Evolutionary conservation across 2,113 vertebrate species (phyloP), one percentile per base, ranked within the genome.

Genomic region (Notothenia rossii): DNA sequence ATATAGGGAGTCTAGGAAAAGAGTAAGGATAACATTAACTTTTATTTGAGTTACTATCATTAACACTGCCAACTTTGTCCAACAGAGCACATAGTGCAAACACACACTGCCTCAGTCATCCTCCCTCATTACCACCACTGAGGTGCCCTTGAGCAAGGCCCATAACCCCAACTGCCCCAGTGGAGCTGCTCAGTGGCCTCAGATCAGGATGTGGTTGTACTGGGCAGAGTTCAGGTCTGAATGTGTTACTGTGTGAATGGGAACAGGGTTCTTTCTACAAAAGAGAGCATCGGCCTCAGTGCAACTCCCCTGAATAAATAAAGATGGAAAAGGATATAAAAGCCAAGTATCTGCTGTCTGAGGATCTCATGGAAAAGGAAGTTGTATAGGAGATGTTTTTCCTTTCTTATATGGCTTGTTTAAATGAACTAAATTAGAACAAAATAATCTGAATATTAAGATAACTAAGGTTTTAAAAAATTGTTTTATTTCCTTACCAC

Each of bases 21-120:
- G 11, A 48, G 14, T 43, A 10, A 10, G 13, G 13, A 56, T 20
- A 82, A 55, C 36, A 48, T 51, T 10, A 75, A 68, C 56, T 10
- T 48, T 73, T 5, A 22, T 81, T 76, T 70, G 56, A 43, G 66
- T n/a, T 22, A 3, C 45, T 62, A 65, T 75, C 61, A 63, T 75
- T 50, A 67, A 64, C 49, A 17, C 56, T 60, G 53, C 25, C 7
- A 59, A 73, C 49, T 11, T 73, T 49, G 10, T 29, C 22, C 61
- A 22, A 48, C 22, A 69, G 53, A 61, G 63, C 76, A 68, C 17
- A 51, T 25, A 25, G 59, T 58, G 0, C 51, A 40, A 45, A 8
- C 54, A 60, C 75, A 48, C 33, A 15, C 20, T 15, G 22, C 7
- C 36, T 62, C 36, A 40, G 36, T 40, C 36, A 40, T 40, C 36